Evolutionary conservation across 37 sponge, comb jelly and placozoan species (phyloP), one percentile per base, ranked within the genome.

Genomic region (Haliclona indistincta): DNA sequence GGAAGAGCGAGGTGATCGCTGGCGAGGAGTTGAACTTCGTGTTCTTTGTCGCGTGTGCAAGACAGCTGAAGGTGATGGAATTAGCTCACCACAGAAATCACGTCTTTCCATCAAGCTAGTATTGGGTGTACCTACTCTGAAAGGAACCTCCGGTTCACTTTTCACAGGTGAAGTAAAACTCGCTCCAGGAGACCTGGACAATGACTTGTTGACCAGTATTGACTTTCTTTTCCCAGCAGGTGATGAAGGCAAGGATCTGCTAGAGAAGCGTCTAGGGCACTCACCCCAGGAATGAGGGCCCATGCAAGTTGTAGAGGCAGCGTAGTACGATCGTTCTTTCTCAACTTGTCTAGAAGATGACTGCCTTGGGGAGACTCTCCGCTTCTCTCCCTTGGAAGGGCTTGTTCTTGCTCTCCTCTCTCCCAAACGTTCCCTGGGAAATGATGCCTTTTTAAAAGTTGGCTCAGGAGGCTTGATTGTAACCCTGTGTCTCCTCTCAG

Each of bases 261-360:
- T n/a, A n/a, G n/a, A n/a, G n/a, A n/a, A n/a, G n/a, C n/a, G n/a
- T 29, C 79, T 40, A 0, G 89, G 89, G 41, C 89, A 89, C 29
- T 40, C 23, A 11, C 54, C 30, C 70, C 85, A 83, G 38, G 68
- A 55, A 60, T 88, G 88, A 15, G 78, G 74, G 6, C 88, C 83
- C 13, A 85, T 7, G n/a, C 43, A 2, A 20, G 43, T 17, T 0
- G 41, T 19, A 15, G 56, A 25, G 10, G 33, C 29, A 2, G 73
- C 2, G 33, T 43, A 49, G 62, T 60, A 29, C 28, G 62, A 29
- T n/a, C 33, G 62, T 13, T 29, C 6, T 29, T 60, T 10, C 0
- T 60, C 62, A 8, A 36, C 62, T 29, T 60, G 62, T 11, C 62
- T 32, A 60, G 62, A 10, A 29, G 11, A 25, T 17, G 26, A 5